These are phyloP conservation scores for Trichoplusia ni DNA, from an alignment of 1,140 invertebrate genomes.

Conservation along the genomic window DNA sequence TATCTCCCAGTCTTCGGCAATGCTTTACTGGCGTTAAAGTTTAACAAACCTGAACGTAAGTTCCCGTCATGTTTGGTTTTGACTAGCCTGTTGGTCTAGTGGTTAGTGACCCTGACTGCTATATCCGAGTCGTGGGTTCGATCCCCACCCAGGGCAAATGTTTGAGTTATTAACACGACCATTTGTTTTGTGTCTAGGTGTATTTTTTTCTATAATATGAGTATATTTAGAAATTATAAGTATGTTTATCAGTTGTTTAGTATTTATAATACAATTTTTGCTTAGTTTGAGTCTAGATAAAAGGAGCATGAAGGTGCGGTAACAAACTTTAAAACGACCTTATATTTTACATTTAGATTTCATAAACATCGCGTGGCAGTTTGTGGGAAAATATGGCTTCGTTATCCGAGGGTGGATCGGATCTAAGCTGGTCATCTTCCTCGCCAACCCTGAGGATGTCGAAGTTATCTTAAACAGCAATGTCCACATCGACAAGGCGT, in stretches of 20 bases:
- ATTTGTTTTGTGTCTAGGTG: too few relatives aligned
- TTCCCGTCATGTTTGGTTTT: neutral
- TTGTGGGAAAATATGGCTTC: constrained; percentile 80
- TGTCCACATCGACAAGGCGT: constrained; percentile 91
- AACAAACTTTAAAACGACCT: too few relatives aligned
- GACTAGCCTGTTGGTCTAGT: too few relatives aligned
- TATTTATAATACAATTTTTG: constrained; percentile 6
- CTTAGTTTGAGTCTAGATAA: too few relatives aligned
- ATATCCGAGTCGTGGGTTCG: too few relatives aligned
- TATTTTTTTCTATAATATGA: too few relatives aligned
- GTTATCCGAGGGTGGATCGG: constrained; percentile 85
- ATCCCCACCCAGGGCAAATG: too few relatives aligned
- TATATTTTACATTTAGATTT: constrained; percentile 62
- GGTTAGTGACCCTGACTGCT: too few relatives aligned
- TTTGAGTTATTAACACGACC: too few relatives aligned
- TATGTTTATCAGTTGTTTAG: neutral
- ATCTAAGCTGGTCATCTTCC: constrained; percentile 84
- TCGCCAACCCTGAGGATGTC: constrained; percentile 85
- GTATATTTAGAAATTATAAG: too few relatives aligned
- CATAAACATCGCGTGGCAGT: constrained; percentile 69
- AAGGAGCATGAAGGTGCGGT: too few relatives aligned
- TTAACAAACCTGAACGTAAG: constrained; percentile 80
- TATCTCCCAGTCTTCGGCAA: constrained; percentile 84
- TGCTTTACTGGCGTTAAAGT: constrained; percentile 77
- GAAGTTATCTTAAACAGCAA: constrained; percentile 87